Percentiles rank a stretch among this genome's conserved stretches.
These are phyloP conservation scores for Agapetus fuscipes DNA, from an alignment of 2,888 invertebrate genomes.

Conservation along the genomic window DNA sequence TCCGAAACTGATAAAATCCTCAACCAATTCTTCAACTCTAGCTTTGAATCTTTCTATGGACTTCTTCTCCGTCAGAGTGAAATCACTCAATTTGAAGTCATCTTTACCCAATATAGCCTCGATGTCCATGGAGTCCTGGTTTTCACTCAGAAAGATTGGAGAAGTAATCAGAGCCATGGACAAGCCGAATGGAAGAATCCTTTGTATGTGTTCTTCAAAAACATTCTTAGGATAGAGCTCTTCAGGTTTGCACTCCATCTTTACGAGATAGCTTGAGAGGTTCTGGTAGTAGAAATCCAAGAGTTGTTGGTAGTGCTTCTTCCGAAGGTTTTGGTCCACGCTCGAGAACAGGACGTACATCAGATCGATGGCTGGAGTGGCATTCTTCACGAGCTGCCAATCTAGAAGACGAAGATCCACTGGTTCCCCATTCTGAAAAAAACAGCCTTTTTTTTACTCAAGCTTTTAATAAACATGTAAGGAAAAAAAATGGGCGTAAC, in stretches of 20 bases:
- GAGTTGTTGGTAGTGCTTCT: conserved; percentile 9
- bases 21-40: conserved; percentile 9
- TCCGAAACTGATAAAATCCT: conserved; percentile 5
- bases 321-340: conserved; percentile 9
- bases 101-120: conserved; percentile 6
- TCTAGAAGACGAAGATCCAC: conserved; percentile 10
- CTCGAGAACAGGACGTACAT: conserved; percentile 12
- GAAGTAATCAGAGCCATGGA: conserved; percentile 7
- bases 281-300: conserved; percentile 11
- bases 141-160: conserved; percentile 10
- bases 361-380: conserved; percentile 13
- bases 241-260: conserved; percentile 5
- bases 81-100: background rate
- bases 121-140: conserved; percentile 11
- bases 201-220: conserved; percentile 7
- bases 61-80: conserved; percentile 7
- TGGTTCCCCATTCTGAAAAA: conserved; percentile 12
- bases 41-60: conserved; percentile 5
- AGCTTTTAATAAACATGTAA: too few species aligned
- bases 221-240: conserved; percentile 8
- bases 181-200: conserved; percentile 13
- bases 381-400: conserved; percentile 15
- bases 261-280: conserved; percentile 1
- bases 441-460: too few species aligned
- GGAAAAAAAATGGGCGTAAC: too few species aligned